phyloP scores from a whole-genome alignment of 2,888 invertebrate genomes.

The Anarsia innoxiella region DNA sequence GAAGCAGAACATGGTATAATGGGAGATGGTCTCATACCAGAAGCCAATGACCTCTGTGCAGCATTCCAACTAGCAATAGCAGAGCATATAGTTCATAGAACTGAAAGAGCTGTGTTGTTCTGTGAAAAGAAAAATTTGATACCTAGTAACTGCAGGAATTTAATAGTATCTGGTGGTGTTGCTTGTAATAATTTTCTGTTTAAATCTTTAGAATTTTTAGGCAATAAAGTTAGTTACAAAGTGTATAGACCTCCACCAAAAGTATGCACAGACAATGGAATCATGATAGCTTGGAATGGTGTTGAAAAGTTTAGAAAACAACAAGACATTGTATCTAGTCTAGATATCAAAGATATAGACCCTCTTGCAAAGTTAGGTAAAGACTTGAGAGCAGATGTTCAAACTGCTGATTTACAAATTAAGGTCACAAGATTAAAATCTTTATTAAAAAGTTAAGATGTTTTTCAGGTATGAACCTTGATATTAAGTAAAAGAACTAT shows the following conservation, averaged over 20 bases:
- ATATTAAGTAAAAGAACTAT: background rate
- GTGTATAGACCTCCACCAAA: constrained; percentile 85
- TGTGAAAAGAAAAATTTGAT: constrained; percentile 77
- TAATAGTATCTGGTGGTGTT: constrained; percentile 95
- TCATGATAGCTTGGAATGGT: constrained; percentile 99
- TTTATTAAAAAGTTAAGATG: too few relatives aligned
- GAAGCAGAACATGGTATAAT: constrained; percentile 74
- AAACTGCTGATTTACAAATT: constrained; percentile 62
- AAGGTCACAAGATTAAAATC: constrained; percentile 52
- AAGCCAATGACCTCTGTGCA: constrained; percentile 89
- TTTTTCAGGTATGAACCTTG: background rate
- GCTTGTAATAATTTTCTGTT: constrained; percentile 93
- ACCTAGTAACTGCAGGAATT: constrained; percentile 56
- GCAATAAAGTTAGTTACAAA: constrained; percentile 77
- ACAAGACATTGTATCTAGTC: constrained; percentile 55
- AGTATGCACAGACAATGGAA: constrained; percentile 97
- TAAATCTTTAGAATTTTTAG: constrained; percentile 79
- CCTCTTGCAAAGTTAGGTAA: constrained; percentile 78
- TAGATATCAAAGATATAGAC: constrained; percentile 76
- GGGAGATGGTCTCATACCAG: constrained; percentile 83
- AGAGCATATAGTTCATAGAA: constrained; percentile 86
- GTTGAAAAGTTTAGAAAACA: constrained; percentile 81
- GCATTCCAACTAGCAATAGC: constrained; percentile 84
- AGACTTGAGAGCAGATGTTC: constrained; percentile 74
- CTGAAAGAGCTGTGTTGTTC: constrained; percentile 89